Evolutionary conservation across 2,888 invertebrate species (phyloP), one percentile per base, ranked within the genome.

Genomic region (Baccha elongata): DNA sequence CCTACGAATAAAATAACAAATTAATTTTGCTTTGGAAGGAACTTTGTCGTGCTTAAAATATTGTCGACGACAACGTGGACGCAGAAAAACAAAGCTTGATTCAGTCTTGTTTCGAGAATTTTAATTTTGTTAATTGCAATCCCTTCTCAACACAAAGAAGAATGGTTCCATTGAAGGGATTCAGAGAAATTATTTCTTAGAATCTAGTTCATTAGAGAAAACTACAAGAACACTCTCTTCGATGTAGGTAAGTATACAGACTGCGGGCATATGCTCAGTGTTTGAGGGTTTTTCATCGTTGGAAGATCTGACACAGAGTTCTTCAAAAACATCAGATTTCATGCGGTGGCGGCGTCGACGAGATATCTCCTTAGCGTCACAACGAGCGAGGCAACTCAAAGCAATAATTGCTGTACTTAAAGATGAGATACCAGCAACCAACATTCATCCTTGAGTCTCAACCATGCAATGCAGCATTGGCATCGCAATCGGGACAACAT

Each of bases 91-190:
- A 64, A 32, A 44, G 62, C 55, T 21, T 37, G n/a, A 35, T 65
- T 71, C 65, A 44, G 58, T 50, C 40, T 15, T 53, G 23, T 60
- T 71, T 44, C 48, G 42, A 60, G 58, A 17, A 53, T 65, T 60
- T 80, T 75, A 71, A 71, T 81, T 75, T 71, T 32, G 60, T 81
- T 76, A 76, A 81, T 81, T 67, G 62, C 67, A 62, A 32, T 29
- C 40, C 40, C 32, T 65, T 44, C 44, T 26, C 32, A 15, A 11
- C 13, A 26, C 10, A 3, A 0, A 0, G 35, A 23, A 17, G 17
- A 44, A 42, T 50, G 50, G 32, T 35, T 55, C 19, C 15, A 15
- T 15, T 58, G 11, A 50, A 40, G 48, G 40, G 52, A 64, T 65
- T 74, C 50, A n/a, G 55, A 58, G 46, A 65, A 65, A 35, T 32